Percentiles rank a stretch among this genome's conserved stretches.
Conservation (phyloP, 2,888 invertebrate genomes). For the Allygus modestus region DNA sequence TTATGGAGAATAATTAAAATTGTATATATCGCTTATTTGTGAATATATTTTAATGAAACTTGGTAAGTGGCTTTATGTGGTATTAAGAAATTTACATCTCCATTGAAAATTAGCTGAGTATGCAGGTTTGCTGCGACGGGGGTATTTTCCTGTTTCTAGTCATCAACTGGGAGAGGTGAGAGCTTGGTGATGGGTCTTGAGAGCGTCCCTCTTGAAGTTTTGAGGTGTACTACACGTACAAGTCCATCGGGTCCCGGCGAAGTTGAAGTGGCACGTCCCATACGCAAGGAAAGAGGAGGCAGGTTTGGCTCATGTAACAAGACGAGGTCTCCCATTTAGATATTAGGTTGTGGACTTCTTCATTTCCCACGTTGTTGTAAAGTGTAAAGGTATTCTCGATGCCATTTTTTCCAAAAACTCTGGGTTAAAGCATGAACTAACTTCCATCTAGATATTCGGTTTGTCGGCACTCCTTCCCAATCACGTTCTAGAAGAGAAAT, state of each 20-base stretch:
- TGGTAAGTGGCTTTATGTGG: too few species aligned
- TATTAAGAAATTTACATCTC: too few species aligned
- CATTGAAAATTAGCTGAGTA: too few species aligned
- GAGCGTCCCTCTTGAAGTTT: conserved; percentile 15
- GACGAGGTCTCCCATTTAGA: not conserved
- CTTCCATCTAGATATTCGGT: conserved; percentile 70
- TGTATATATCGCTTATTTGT: too few species aligned
- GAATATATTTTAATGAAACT: too few species aligned
- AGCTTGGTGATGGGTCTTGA: conserved; percentile 41
- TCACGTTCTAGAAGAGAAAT: conserved; percentile 64
- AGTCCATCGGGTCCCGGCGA: conserved; percentile 47
- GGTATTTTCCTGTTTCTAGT: too few species aligned
- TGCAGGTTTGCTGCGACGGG: too few species aligned
- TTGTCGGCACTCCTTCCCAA: conserved; percentile 43
- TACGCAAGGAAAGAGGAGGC: not conserved
- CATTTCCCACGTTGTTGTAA: conserved; percentile 70
- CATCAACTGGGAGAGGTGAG: conserved; percentile 29
- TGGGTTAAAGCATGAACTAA: conserved; percentile 68
- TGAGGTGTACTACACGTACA: conserved; percentile 11
- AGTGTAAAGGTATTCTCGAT: conserved; percentile 70
- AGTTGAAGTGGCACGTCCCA: conserved; percentile 26
- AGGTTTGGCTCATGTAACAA: not conserved
- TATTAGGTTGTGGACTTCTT: not conserved
- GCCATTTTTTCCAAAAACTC: conserved; percentile 70
- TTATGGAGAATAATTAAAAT: too few species aligned